A percentile compares a stretch with the other conserved stretches of the same genome.
Evolutionary conservation across 2,797 vertebrate species (phyloP).

Genomic region (Myripristis murdjan): DNA sequence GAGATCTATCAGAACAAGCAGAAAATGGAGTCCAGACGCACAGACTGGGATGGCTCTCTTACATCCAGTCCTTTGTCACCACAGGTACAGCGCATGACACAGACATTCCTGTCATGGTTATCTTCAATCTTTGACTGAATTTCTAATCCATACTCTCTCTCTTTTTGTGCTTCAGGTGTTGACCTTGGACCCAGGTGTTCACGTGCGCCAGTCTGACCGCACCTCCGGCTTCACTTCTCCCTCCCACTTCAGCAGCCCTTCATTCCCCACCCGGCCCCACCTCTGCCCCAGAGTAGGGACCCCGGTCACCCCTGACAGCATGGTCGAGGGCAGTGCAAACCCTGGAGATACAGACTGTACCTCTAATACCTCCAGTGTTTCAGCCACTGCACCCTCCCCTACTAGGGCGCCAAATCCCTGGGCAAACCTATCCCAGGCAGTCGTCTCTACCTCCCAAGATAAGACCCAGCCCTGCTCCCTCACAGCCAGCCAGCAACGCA

Average conservation of each 20-base stretch:
- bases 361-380: conserved; percentile 85
- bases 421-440: conserved; percentile 55
- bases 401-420: conserved; percentile 58
- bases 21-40: conserved; percentile 81
- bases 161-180: conserved; percentile 84
- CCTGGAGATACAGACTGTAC: conserved; percentile 87
- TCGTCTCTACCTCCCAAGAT: conserved; percentile 51
- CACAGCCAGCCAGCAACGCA: conserved; percentile 59
- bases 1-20: conserved; percentile 93
- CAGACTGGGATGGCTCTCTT: conserved; percentile 83
- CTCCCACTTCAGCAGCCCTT: conserved; percentile 80
- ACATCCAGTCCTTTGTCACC: conserved; percentile 84
- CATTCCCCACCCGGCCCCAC: conserved; percentile 68
- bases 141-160: neutral
- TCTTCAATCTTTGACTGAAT: neutral
- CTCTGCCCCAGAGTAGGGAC: conserved; percentile 55
- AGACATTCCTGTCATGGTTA: neutral
- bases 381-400: conserved; percentile 72
- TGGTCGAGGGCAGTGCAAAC: conserved; percentile 82
- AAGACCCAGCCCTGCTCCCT: conserved; percentile 48
- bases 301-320: conserved; percentile 90
- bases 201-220: conserved; percentile 86
- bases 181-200: conserved; percentile 87
- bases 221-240: conserved; percentile 81
- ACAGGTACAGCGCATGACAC: conserved; percentile 83